phyloP scores from a whole-genome alignment of 1,140 invertebrate genomes.

The Achatina immaculata region DNA sequence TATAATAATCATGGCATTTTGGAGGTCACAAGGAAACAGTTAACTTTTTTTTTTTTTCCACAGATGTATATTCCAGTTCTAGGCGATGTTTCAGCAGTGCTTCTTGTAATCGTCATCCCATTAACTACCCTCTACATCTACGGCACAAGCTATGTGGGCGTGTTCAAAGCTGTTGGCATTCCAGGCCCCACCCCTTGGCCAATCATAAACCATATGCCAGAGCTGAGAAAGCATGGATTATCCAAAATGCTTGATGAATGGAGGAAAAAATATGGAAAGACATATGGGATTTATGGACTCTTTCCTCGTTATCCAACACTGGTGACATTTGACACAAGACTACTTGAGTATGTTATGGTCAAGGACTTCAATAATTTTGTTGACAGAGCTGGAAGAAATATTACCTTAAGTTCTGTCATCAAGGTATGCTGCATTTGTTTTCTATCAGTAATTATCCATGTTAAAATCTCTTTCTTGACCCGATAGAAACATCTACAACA shows the following conservation, averaged over 20 bases:
- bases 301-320: constrained; percentile 15
- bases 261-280: constrained; percentile 16
- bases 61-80: constrained; percentile 16
- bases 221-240: constrained; percentile 22
- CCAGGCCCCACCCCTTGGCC: constrained; percentile 24
- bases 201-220: constrained; percentile 17
- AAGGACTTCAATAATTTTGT: constrained; percentile 30
- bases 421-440: neutral
- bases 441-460: too few relatives aligned
- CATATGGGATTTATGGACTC: constrained; percentile 17
- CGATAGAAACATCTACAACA: too few relatives aligned
- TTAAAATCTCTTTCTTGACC: too few relatives aligned
- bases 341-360: constrained; percentile 19
- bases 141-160: constrained; percentile 19
- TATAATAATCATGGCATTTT: too few relatives aligned
- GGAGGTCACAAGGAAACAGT: too few relatives aligned
- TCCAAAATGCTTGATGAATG: constrained; percentile 28
- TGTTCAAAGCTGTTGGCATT: constrained; percentile 15
- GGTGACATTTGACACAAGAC: constrained; percentile 16
- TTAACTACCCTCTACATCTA: constrained; percentile 2
- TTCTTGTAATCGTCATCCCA: neutral
- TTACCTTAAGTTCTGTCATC: neutral
- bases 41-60: neutral
- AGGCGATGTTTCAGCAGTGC: neutral
- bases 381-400: neutral